Evolutionary conservation across 2,888 invertebrate species (phyloP), one percentile per base, ranked within the genome.

Genomic region (Timema podura): DNA sequence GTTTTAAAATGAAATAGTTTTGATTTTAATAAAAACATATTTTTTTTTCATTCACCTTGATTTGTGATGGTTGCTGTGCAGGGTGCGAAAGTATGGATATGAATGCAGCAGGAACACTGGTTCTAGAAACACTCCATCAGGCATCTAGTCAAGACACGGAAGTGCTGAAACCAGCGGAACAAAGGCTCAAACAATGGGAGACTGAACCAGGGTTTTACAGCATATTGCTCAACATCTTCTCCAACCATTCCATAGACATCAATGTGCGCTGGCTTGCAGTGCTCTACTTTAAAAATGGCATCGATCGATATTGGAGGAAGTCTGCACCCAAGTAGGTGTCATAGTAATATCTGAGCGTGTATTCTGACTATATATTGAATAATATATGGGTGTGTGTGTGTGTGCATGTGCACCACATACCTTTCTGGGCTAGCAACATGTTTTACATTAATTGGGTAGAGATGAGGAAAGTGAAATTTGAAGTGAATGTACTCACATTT

Each of bases 221-320:
- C 70, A 88, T 91, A 44, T 82, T 97, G 74, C 84, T 92, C 82
- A 89, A 86, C 77, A 88, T 93, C 74, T 83, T 89, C 71, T 88
- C 89, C 69, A 90, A 92, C 80, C 89, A 91, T 81, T 85, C 88
- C 67, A 85, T 93, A 74, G 91, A 92, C 78, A 84, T 91, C 13
- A 93, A 94, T 82, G 91, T 95, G 0, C 86, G 97, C 75, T 96
- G 95, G 92, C 88, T 96, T 80, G 95, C 96, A 15, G 91, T 94
- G 48, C 87, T 97, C 78, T 96, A 91, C 80, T 90, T 96, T 77
- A 98, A 98, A 81, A 97, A 96, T 83, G 96, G 96, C 2, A 89
- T 97, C 5, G 96, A 96, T 76, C 88, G 90, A 71, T 95, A 95
- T 78, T 97, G 97, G 97, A 87, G 96, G 66, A 89, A 88, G 79